These are phyloP conservation scores for Zeugodacus cucurbitae DNA, from an alignment of 1,140 invertebrate species.

Conservation along the genomic window DNA sequence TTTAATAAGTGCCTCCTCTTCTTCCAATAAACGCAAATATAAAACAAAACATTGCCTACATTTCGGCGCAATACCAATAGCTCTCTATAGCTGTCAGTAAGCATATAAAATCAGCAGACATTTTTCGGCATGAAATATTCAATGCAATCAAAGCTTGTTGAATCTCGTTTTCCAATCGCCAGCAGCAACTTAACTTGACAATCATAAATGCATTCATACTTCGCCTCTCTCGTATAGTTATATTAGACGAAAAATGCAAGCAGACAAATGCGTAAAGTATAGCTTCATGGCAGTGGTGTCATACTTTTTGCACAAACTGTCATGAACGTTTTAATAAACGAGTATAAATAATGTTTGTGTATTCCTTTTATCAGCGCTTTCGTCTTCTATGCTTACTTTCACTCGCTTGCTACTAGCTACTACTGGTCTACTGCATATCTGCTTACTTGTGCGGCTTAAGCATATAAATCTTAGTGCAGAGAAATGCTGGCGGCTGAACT, in stretches of 20 bases:
- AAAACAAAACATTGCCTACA: too few relatives aligned
- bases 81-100: too few relatives aligned
- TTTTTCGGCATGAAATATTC: too few relatives aligned
- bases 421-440: not conserved
- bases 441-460: not conserved
- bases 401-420: not conserved
- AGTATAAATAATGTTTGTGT: not conserved
- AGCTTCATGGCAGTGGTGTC: not conserved
- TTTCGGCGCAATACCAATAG: too few relatives aligned
- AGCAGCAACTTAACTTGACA: not conserved
- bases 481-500: not conserved
- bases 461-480: not conserved
- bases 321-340: not conserved
- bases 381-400: not conserved
- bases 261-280: not conserved
- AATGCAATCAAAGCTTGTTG: not conserved
- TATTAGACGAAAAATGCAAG: not conserved
- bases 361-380: not conserved
- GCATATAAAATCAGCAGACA: too few relatives aligned
- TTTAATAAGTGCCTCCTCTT: too few relatives aligned
- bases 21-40: too few relatives aligned
- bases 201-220: not conserved
- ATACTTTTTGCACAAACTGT: not conserved
- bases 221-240: too few relatives aligned
- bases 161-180: not conserved